Conservation (phyloP, 1,140 invertebrate genomes). For the Akabosia matsudoensis region DNA sequence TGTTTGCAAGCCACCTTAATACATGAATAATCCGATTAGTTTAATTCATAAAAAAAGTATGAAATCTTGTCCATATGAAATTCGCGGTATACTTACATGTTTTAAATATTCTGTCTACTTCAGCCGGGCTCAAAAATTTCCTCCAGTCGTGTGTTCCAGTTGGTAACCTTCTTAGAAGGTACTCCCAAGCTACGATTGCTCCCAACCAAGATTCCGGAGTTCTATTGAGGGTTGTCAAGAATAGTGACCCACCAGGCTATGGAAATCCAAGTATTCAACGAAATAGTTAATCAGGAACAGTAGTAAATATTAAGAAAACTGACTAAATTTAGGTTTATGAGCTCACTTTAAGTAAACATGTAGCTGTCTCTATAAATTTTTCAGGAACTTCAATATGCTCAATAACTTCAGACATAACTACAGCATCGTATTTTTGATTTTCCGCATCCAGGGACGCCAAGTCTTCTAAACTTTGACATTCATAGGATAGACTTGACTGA, state of each 20-base stretch:
- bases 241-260: conserved; percentile 78
- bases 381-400: conserved; percentile 82
- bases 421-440: conserved; percentile 63
- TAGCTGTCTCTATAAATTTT: conserved; percentile 71
- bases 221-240: conserved; percentile 88
- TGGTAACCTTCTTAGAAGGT: conserved; percentile 69
- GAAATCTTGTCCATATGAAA: too few species aligned
- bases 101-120: conserved; percentile 64
- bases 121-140: conserved; percentile 78
- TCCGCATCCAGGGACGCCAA: conserved; percentile 47
- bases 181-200: conserved; percentile 73
- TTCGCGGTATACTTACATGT: not conserved
- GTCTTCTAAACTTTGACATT: conserved; percentile 41
- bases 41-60: too few species aligned
- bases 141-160: conserved; percentile 85
- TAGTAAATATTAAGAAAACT: too few species aligned
- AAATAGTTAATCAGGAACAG: too few species aligned
- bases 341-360: conserved; percentile 64
- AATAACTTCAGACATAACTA: conserved; percentile 84
- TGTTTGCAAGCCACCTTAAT: too few species aligned
- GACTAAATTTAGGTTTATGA: too few species aligned
- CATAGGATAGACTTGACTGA: too few species aligned
- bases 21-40: too few species aligned
- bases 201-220: conserved; percentile 69
- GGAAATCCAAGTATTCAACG: conserved; percentile 32